A percentile compares a stretch with the other conserved stretches of the same genome.
Conservation (phyloP, 2,888 invertebrate genomes). For the Tetrapedia diversipes region DNA sequence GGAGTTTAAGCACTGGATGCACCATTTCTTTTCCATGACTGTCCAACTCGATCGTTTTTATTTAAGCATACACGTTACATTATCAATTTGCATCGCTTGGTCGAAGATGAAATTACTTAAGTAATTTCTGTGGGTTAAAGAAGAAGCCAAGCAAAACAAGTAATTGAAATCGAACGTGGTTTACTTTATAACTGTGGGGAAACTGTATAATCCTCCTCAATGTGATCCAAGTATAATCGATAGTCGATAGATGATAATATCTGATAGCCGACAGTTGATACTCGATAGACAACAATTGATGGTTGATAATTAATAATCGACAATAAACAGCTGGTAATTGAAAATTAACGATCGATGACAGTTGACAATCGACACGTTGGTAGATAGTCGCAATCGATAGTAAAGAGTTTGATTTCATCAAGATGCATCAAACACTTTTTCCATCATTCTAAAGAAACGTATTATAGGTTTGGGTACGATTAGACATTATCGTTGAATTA, state of each 20-base stretch:
- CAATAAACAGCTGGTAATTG: not conserved
- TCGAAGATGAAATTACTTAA: constrained; percentile 2
- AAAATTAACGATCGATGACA: not conserved
- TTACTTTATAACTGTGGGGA: too few relatives aligned
- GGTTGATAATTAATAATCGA: not conserved
- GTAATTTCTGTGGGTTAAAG: too few relatives aligned
- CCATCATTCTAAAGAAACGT: not conserved
- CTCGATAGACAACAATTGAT: not conserved
- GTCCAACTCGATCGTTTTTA: constrained; percentile 8
- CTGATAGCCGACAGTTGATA: not conserved
- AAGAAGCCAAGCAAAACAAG: too few relatives aligned
- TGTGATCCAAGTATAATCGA: too few relatives aligned
- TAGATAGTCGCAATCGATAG: too few relatives aligned
- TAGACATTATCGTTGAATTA: not conserved
- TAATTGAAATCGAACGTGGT: not conserved
- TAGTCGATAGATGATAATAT: not conserved
- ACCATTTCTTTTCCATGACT: not conserved
- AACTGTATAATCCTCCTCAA: too few relatives aligned
- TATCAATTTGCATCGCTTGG: not conserved
- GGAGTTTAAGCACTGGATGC: not conserved
- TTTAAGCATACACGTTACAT: not conserved
- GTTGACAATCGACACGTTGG: not conserved
- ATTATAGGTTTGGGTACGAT: not conserved
- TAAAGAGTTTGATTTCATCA: not conserved
- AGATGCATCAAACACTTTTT: not conserved